phyloP scores from a whole-genome alignment of 2,888 invertebrate species.

The Acleris holmiana region DNA sequence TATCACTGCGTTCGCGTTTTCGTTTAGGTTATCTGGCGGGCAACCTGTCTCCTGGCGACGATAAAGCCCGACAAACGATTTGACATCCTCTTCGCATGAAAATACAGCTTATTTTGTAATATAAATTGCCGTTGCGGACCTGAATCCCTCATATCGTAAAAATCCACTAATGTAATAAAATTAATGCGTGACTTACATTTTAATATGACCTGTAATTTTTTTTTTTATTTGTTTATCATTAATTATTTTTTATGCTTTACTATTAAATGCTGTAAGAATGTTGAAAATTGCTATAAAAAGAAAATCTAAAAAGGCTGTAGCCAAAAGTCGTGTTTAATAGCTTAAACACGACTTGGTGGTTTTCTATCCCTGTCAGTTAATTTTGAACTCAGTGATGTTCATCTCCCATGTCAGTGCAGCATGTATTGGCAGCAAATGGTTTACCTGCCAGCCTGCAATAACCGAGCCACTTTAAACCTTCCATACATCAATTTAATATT shows the following conservation, averaged over 20 bases:
- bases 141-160: not conserved
- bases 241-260: too few species aligned
- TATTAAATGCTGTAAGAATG: too few species aligned
- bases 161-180: too few species aligned
- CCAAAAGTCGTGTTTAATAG: slow-evolving; percentile 10
- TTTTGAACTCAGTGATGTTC: slow-evolving; percentile 22
- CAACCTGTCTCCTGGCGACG: slow-evolving; percentile 75
- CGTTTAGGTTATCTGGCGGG: slow-evolving; percentile 74
- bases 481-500: not conserved
- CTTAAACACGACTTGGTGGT: too few species aligned
- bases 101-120: slow-evolving; percentile 8
- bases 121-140: not conserved
- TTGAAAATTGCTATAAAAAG: too few species aligned
- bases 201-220: too few species aligned
- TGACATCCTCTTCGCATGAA: slow-evolving; percentile 16
- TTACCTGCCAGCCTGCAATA: not conserved
- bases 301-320: not conserved
- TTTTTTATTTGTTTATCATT: too few species aligned
- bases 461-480: slow-evolving; percentile 17
- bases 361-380: slow-evolving; percentile 57
- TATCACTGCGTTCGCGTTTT: slow-evolving; percentile 73
- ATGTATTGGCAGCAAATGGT: slow-evolving; percentile 12
- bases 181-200: too few species aligned
- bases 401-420: slow-evolving; percentile 44
- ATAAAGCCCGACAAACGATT: slow-evolving; percentile 14